Percentiles rank a stretch among this genome's conserved stretches.
These are phyloP conservation scores for Halesus radiatus DNA, from an alignment of 1,140 invertebrate species.

Conservation along the genomic window DNA sequence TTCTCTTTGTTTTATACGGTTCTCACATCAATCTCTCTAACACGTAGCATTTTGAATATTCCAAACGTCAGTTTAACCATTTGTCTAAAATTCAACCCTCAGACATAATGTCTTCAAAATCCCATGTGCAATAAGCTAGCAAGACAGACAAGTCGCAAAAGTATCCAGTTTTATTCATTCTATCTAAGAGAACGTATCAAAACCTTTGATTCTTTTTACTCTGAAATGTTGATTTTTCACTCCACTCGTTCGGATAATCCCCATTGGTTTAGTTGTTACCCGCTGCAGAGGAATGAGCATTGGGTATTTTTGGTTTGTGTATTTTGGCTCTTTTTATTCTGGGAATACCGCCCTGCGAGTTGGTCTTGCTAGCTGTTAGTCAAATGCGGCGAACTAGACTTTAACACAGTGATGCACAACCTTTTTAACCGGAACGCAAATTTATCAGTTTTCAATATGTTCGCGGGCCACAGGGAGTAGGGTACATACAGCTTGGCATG, in stretches of 20 bases:
- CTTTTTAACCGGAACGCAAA: too few species aligned
- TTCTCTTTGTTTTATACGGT: neutral
- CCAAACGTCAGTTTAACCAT: neutral
- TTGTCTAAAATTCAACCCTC: neutral
- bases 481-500: too few species aligned
- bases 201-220: neutral
- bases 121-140: neutral
- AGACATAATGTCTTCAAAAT: neutral
- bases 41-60: neutral
- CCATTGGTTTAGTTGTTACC: neutral
- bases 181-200: too few species aligned
- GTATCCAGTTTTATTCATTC: neutral
- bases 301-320: constrained; percentile 13
- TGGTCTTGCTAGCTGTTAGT: neutral
- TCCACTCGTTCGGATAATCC: neutral
- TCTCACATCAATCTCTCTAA: constrained; percentile 15
- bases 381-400: too few species aligned
- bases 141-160: neutral
- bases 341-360: neutral
- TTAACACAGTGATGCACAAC: too few species aligned
- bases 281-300: neutral
- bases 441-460: too few species aligned
- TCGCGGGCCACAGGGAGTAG: too few species aligned
- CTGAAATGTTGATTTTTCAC: neutral
- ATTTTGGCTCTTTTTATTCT: neutral